Base-by-base conservation (phyloP, 2,888 invertebrate species). In the Polietes domitor region DNA sequence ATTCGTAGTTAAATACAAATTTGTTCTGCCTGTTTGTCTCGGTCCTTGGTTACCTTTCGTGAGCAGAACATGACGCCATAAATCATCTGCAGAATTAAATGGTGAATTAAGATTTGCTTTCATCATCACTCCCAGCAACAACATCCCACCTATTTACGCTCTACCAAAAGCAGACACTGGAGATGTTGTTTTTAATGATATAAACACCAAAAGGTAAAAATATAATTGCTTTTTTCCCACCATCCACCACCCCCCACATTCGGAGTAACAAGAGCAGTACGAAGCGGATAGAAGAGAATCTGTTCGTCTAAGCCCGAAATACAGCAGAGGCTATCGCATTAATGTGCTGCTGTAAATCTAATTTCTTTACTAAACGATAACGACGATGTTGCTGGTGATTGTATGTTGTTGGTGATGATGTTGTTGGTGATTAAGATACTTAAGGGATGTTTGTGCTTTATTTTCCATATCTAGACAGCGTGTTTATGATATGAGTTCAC, bases 181-280 rank as follows among this genome's bases (percentile, higher is more conserved):
- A 19, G 37, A 65, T 32, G 37, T 41, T 58, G 68, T 43, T 80
- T 75, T 78, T 80, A 80, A 84, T 78, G 72, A 72, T 78, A 78
- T 75, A 75, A 84, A 71, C 71, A 72, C 41, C 32, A 47, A 65
- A 17, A 82, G 28, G 61, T 70, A 58, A 21, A 78, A 74, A 77
- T 72, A 58, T 75, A 72, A 83, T 75, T 80, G 71, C 71, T 75
- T 63, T 63, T 74, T 28, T 12, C 58, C 21, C 19, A 2, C 19
- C 41, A 28, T 26, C 19, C 12, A n/a, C 7, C 7, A 0, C 41
- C 41, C 37, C 19, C 10, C 37, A 12, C 41, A 19, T n/a, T n/a
- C n/a, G 41, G 37, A 47, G 47, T n/a, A 47, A 47, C 2, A 47
- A 47, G 47, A 47, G 47, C 47, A 65, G 37, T 41, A 19, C 41